phyloP scores from a whole-genome alignment of 2,888 invertebrate genomes.

The Minunthozetes semirufus region DNA sequence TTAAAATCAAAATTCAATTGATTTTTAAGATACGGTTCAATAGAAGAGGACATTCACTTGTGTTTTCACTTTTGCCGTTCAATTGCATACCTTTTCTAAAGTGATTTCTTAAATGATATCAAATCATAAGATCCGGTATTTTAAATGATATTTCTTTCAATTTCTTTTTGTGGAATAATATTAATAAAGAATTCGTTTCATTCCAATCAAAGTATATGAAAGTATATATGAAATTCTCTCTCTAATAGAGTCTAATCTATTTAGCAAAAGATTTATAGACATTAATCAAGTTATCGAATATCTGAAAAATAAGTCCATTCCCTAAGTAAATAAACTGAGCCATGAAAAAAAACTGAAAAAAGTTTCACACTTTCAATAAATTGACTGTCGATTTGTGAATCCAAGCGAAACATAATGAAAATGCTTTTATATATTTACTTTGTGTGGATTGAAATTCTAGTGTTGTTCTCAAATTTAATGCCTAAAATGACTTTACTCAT shows the following conservation, averaged over 20 bases:
- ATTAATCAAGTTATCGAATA: no score
- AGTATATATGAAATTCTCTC: neutral
- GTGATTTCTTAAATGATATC: neutral
- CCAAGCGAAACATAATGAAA: neutral
- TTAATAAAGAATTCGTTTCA: neutral
- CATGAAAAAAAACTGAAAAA: neutral
- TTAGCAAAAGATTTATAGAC: no score
- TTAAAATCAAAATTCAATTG: neutral
- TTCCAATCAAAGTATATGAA: neutral
- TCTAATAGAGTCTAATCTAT: neutral
- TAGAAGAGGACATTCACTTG: neutral
- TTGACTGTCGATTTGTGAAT: neutral
- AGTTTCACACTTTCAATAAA: neutral
- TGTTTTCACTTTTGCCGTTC: neutral
- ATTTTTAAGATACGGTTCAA: neutral
- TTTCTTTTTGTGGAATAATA: neutral
- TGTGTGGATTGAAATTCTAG: neutral
- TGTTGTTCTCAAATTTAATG: slow-evolving; percentile 4
- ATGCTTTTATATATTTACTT: neutral
- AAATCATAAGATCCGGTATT: neutral
- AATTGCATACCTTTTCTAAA: no score
- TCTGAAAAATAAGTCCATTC: neutral
- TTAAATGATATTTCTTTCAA: neutral
- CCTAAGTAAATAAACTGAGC: neutral
- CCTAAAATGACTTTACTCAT: neutral